Percentiles rank a stretch among this genome's conserved stretches.
phyloP scores from a whole-genome alignment of 1,140 invertebrate genomes.

The Panonychus citri region DNA sequence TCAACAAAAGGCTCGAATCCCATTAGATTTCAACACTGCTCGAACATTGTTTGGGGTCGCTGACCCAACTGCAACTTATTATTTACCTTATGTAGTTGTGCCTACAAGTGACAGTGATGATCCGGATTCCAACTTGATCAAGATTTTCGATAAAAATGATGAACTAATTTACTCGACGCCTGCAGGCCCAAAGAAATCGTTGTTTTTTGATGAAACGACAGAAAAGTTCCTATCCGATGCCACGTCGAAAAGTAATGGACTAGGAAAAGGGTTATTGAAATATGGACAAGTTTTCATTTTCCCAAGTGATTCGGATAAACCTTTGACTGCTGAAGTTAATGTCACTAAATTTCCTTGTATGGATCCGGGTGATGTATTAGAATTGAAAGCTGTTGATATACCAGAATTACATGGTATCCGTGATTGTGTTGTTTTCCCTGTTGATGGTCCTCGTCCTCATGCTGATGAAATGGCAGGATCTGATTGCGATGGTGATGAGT shows the following conservation, averaged over 20 bases:
- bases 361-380: slow-evolving; percentile 23
- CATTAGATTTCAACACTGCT: slow-evolving; percentile 6
- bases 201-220: too few relatives aligned
- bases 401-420: slow-evolving; percentile 19
- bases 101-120: too few relatives aligned
- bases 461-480: slow-evolving; percentile 25
- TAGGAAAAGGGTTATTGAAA: too few relatives aligned
- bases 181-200: too few relatives aligned
- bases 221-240: too few relatives aligned
- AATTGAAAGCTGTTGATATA: slow-evolving; percentile 21
- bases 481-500: slow-evolving; percentile 18
- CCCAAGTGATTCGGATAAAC: slow-evolving; percentile 1
- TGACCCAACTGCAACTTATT: slow-evolving; percentile 13
- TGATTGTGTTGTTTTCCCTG: slow-evolving; percentile 26
- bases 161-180: too few relatives aligned
- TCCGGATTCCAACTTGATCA: too few relatives aligned
- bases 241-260: neutral
- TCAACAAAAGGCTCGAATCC: slow-evolving; percentile 12
- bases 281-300: too few relatives aligned
- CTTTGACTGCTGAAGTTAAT: slow-evolving; percentile 10
- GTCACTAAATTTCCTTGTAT: slow-evolving; percentile 25
- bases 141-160: too few relatives aligned
- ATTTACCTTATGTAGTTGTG: too few relatives aligned
- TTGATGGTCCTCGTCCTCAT: slow-evolving; percentile 22
- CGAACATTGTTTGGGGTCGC: slow-evolving; percentile 15